Evolutionary conservation across 2,113 vertebrate species (phyloP), one percentile per base, ranked within the genome.

Genomic region (Eretmochelys imbricata): DNA sequence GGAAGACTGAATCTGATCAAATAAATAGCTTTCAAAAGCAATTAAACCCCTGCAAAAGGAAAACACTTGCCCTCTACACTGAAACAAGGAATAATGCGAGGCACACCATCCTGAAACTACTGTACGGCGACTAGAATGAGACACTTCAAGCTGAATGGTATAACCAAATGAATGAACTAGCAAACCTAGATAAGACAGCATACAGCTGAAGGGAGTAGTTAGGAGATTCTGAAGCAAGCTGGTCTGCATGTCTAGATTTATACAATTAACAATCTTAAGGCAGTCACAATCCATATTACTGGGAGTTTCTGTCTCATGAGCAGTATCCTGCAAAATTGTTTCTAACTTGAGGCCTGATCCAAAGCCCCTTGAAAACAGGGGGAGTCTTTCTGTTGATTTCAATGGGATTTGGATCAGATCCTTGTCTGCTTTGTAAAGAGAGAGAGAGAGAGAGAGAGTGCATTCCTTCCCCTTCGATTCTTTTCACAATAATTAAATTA

Each of bases 31-130:
- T 95, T 93, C 88, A 86, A 95, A 96, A 95, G 48, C 81, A 95
- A 95, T 95, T 94, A 90, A 95, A 86, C 78, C 62, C 12, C 84
- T 13, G 69, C 89, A 92, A 90, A 96, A 93, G 42, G 86, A 95
- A 95, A 95, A 80, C n/a, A 75, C 29, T 96, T 87, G 38, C 57
- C 80, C 69, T 62, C 48, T 62, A 93, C 91, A 91, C 53, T 12
- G 59, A 57, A 48, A 55, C 46, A 91, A 84, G 1, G 5, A 1
- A 2, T 20, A 85, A 95, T 50, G 49, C 92, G 87, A 93, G 38
- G 50, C 55, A 94, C 90, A 91, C 91, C 50, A 9, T 88, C 42
- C 91, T 46, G 11, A 91, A 95, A 76, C 69, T 86, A 76, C 53
- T 38, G 35, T 50, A 89, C 1, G 0, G 85, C 49, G 57, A 50